A percentile compares a stretch with the other conserved stretches of the same genome.
Conservation (phyloP, 1,140 invertebrate species). For the Meloidogyne hapla region DNA sequence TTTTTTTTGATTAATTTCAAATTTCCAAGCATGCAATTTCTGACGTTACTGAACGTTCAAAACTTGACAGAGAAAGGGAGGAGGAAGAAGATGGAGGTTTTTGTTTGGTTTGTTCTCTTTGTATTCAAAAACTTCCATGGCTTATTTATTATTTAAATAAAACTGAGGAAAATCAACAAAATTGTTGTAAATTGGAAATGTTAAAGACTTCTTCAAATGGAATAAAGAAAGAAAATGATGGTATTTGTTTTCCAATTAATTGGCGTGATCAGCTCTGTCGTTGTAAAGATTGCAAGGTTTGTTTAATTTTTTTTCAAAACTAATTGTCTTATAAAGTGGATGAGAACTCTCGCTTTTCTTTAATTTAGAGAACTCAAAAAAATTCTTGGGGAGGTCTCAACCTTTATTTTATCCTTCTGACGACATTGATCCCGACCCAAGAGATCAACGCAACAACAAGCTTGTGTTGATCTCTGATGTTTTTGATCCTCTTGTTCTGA, state of each 20-base stretch:
- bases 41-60: slow-evolving; percentile 15
- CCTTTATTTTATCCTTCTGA: too few relatives aligned
- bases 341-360: too few relatives aligned
- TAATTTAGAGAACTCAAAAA: too few relatives aligned
- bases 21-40: neutral
- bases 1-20: neutral
- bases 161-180: slow-evolving; percentile 6
- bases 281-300: slow-evolving; percentile 45
- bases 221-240: slow-evolving; percentile 16
- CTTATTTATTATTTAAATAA: slow-evolving; percentile 16
- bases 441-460: too few relatives aligned
- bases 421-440: too few relatives aligned
- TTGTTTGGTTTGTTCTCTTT: neutral
- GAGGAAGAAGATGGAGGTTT: slow-evolving; percentile 8
- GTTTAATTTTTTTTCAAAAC: slow-evolving; percentile 11
- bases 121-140: neutral
- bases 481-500: too few relatives aligned
- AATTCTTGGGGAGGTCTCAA: too few relatives aligned
- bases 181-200: slow-evolving; percentile 33
- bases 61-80: neutral
- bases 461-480: too few relatives aligned
- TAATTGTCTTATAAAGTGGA: too few relatives aligned
- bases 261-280: slow-evolving; percentile 43
- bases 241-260: slow-evolving; percentile 14
- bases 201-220: slow-evolving; percentile 3